Percentiles rank a stretch among this genome's conserved stretches.
Conservation (phyloP, 1,140 invertebrate species). For the Eurosta solidaginis region DNA sequence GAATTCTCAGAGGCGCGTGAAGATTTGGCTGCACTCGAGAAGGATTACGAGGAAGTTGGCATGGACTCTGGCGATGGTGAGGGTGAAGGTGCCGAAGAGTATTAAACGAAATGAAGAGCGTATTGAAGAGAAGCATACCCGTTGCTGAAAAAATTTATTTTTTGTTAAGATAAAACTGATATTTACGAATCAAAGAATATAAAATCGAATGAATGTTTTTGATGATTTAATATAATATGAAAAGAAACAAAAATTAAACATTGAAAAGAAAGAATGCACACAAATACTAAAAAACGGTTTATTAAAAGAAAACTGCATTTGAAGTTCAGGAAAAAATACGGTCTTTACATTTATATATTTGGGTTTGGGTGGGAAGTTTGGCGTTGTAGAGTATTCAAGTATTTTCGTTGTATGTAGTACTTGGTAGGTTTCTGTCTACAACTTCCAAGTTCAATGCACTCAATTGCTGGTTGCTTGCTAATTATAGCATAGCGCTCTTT, state of each 20-base stretch:
- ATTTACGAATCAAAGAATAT: neutral
- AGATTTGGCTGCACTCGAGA: conserved; percentile 79
- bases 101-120: conserved; percentile 33
- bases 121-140: conserved; percentile 35
- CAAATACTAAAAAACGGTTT: conserved; percentile 5
- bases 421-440: neutral
- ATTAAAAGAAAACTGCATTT: conserved; percentile 24
- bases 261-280: conserved; percentile 6
- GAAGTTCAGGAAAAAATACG: conserved; percentile 16
- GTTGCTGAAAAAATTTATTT: conserved; percentile 32
- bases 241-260: neutral
- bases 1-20: conserved; percentile 86
- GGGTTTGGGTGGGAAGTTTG: neutral
- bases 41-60: conserved; percentile 73
- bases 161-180: conserved; percentile 7
- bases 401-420: neutral
- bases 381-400: neutral
- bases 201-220: neutral
- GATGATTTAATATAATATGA: neutral
- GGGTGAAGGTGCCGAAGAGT: conserved; percentile 64
- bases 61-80: conserved; percentile 68
- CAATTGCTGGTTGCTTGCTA: neutral
- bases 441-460: neutral
- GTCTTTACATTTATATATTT: neutral
- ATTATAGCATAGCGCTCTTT: neutral